These are phyloP conservation scores for Clamator glandarius DNA, from an alignment of 2,797 vertebrate genomes.

Conservation along the genomic window DNA sequence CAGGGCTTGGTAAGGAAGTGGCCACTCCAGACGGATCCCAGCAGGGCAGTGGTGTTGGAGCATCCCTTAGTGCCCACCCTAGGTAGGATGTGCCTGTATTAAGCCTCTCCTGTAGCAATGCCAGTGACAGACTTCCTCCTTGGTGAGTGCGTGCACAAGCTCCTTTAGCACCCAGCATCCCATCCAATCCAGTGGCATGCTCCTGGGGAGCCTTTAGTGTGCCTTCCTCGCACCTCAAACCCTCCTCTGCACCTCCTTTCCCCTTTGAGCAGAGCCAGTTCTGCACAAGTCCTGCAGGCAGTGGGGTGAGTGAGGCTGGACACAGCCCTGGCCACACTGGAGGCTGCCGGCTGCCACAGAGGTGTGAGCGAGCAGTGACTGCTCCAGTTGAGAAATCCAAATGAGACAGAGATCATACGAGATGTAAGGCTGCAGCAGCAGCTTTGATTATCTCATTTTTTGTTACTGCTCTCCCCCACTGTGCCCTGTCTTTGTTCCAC, in stretches of 20 bases:
- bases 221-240: background rate
- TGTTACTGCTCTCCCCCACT: background rate
- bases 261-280: background rate
- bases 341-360: background rate
- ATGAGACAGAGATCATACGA: background rate
- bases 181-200: background rate
- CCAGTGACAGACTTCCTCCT: background rate
- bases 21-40: background rate
- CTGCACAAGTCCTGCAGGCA: rapidly evolving
- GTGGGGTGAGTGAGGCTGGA: background rate
- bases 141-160: background rate
- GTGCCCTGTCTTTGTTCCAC: constrained; percentile 23
- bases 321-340: rapidly evolving
- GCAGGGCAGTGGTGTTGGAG: background rate
- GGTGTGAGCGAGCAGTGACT: rapidly evolving
- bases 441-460: constrained; percentile 47
- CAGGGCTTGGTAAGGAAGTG: background rate
- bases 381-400: background rate
- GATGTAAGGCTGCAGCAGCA: background rate
- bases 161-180: background rate
- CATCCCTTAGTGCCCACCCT: background rate
- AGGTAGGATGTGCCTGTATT: background rate
- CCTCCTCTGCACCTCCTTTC: background rate
- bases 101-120: background rate
- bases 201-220: background rate